Percentiles rank a stretch among this genome's conserved stretches.
These are phyloP conservation scores for Calyptomena viridis DNA, from an alignment of 2,113 vertebrate genomes.

Conservation along the genomic window DNA sequence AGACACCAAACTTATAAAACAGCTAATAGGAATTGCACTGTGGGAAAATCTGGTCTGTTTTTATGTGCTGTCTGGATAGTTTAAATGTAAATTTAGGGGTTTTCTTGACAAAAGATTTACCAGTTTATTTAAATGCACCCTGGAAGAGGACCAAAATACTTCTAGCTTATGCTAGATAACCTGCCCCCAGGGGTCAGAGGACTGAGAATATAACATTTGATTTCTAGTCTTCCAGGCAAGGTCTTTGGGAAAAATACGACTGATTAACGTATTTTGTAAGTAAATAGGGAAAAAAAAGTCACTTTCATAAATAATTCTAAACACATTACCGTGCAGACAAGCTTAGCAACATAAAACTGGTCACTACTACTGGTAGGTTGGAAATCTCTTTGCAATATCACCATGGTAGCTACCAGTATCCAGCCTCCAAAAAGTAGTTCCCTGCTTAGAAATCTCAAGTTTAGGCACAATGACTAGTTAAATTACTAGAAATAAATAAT, in stretches of 20 bases:
- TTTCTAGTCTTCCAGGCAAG: not conserved
- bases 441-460: not conserved
- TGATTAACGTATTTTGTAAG: not conserved
- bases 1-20: not conserved
- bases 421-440: not conserved
- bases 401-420: accelerated
- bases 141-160: not conserved
- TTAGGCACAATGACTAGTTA: not conserved
- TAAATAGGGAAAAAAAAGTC: not conserved
- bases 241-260: not conserved
- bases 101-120: not conserved
- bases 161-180: not conserved
- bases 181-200: not conserved
- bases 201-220: not conserved
- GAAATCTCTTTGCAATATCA: not conserved
- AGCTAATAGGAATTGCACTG: not conserved
- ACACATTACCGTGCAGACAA: not conserved
- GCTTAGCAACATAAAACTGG: not conserved
- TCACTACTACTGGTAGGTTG: not conserved
- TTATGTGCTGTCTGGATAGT: not conserved
- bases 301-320: not conserved
- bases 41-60: not conserved
- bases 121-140: not conserved
- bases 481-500: not conserved
- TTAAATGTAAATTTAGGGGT: not conserved